Evolutionary conservation across 2,888 invertebrate genomes (phyloP), one percentile per base, ranked within the genome.

Genomic region (Parapristionchus giblindavisi): DNA sequence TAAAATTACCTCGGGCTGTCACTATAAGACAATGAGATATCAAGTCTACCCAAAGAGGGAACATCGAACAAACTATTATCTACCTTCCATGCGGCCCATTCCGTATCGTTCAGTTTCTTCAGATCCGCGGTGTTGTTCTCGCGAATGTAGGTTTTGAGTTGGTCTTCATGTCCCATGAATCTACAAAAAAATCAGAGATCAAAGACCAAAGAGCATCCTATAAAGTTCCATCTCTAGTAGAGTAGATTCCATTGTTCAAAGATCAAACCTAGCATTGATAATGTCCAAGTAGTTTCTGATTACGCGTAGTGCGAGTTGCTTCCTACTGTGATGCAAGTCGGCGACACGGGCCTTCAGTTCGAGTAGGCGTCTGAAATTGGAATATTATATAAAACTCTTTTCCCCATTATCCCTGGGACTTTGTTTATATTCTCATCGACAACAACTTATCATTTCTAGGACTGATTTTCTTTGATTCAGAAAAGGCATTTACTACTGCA

Each of bases 21-120:
- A n/a, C n/a, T n/a, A n/a, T n/a, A n/a, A n/a, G n/a, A n/a, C n/a
- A n/a, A n/a, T n/a, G n/a, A n/a, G n/a, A n/a, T n/a, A n/a, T n/a
- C n/a, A n/a, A n/a, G n/a, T n/a, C n/a, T n/a, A n/a, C n/a, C n/a
- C n/a, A n/a, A n/a, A n/a, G 21, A 48, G 48, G 11, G 48, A 21
- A 14, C 14, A 48, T 48, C 14, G 11, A 48, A 48, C 21, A 48
- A 48, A 48, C 21, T 21, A 21, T 11, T 48, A 29, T 11, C 11
- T 14, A 52, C 73, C 76, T 83, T 83, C 83, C 83, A 83, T 61
- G 77, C 66, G 5, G 56, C 76, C 80, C 79, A 82, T 51, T 76
- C 75, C 0, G 58, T 61, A 29, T 78, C 78, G 38, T 76, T 77
- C 61, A 81, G 73, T 27, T 75, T 66, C 40, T 75, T 60, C 17